Base-by-base conservation (phyloP, 2,888 invertebrate genomes). In the Prosopocoilus inquinatus region DNA sequence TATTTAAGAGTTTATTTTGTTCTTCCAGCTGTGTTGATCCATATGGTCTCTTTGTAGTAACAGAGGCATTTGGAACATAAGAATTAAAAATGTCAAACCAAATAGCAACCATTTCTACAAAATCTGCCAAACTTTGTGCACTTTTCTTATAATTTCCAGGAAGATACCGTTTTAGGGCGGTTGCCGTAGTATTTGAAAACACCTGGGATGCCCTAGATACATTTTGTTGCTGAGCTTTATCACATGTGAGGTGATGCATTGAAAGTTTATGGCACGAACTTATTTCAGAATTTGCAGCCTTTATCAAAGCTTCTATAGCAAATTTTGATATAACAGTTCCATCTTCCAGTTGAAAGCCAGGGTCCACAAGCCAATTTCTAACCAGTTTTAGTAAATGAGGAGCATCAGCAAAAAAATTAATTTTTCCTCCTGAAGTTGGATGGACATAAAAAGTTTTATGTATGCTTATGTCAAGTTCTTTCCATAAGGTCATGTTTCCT, bases 151-250 rank as follows among this genome's bases (percentile, higher is more conserved):
- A 12, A 47, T 9, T 28, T 11, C n/a, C 28, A 8, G 11, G 44
- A 15, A 48, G 38, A 48, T 48, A 48, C n/a, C 15, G 28, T 8
- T 9, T 33, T 36, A 45, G 16, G 9, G 48, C 48, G 12, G 48
- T 48, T 34, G 35, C 43, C 12, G 48, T 12, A 43, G 44, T 55
- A 16, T 62, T 60, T 1, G 63, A 63, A 11, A 63, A 49, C 4
- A 66, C 59, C 47, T 66, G 59, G n/a, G 59, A 53, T 4, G 67
- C 64, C 34, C 64, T 35, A 7, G 43, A 33, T 1, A 66, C 55
- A 56, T 63, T 63, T 51, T 65, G 66, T 39, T 63, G 50, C 41
- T 58, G 49, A 12, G 47, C 15, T 44, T 52, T 51, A 20, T 52
- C 57, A 53, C 61, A 63, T n/a, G 36, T 39, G 11, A 67, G 45